phyloP scores from a whole-genome alignment of 2,888 invertebrate genomes.

The Lamproptera curius region DNA sequence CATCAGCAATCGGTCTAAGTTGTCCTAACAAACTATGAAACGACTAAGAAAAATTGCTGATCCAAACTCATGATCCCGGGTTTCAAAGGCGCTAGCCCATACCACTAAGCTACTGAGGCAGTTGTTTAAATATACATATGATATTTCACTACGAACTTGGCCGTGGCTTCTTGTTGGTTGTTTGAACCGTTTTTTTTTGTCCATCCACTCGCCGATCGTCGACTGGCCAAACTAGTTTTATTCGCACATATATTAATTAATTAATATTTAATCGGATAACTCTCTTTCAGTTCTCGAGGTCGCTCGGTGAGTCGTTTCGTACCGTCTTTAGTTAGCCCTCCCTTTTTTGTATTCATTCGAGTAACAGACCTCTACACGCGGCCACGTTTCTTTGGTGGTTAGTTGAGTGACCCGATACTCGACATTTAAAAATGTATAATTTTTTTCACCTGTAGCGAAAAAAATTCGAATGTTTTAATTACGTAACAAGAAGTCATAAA shows the following conservation, averaged over 20 bases:
- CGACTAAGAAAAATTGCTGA: no score
- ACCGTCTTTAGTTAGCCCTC: slow-evolving; percentile 34
- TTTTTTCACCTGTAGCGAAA: slow-evolving; percentile 21
- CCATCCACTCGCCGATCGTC: slow-evolving; percentile 54
- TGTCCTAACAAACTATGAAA: no score
- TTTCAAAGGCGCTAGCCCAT: no score
- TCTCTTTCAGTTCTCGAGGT: slow-evolving; percentile 60
- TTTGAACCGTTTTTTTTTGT: slow-evolving; percentile 34
- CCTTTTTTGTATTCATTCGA: slow-evolving; percentile 20
- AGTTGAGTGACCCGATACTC: background rate
- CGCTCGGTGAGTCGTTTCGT: slow-evolving; percentile 26
- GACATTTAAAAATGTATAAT: background rate
- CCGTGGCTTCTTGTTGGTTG: slow-evolving; percentile 23
- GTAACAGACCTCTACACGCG: background rate
- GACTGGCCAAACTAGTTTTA: slow-evolving; percentile 60
- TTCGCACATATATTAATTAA: slow-evolving; percentile 58
- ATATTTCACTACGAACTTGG: background rate
- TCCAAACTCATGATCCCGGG: no score
- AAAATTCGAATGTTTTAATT: slow-evolving; percentile 32
- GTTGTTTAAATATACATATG: no score
- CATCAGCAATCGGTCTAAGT: no score
- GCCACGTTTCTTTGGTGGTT: slow-evolving; percentile 1
- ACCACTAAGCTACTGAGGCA: no score
- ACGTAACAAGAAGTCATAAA: slow-evolving; percentile 27
- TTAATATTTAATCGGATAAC: slow-evolving; percentile 68